A percentile compares a stretch with the other conserved stretches of the same genome.
Evolutionary conservation across 92 coral and sea anemone genomes (phyloP).

Genomic region (Umimayanthus kanabou): DNA sequence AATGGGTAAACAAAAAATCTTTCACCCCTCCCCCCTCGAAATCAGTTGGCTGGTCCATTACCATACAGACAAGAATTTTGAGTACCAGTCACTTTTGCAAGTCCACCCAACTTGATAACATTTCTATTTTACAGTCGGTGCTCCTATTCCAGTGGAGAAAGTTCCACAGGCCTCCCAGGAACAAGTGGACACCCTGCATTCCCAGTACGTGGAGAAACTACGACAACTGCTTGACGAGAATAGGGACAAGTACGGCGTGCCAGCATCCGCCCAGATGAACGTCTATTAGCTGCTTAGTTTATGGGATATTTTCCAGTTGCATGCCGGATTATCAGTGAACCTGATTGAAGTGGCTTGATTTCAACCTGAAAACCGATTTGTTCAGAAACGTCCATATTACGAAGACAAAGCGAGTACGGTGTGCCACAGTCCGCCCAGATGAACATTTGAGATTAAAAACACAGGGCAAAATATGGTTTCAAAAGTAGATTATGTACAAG

Average conservation of each 20-base stretch:
- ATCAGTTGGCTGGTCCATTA: not conserved
- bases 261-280: slow-evolving; percentile 56
- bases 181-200: slow-evolving; percentile 71
- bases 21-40: no score
- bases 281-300: slow-evolving; percentile 35
- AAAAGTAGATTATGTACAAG: no score
- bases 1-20: no score
- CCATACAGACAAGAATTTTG: not conserved
- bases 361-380: no score
- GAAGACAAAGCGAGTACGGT: no score
- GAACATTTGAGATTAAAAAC: no score
- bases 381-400: no score
- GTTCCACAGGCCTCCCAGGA: slow-evolving; percentile 63
- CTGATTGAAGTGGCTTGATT: no score
- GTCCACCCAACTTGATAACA: not conserved
- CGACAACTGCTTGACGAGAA: slow-evolving; percentile 70
- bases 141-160: slow-evolving; percentile 78
- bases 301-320: not conserved
- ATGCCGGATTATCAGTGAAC: no score
- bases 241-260: slow-evolving; percentile 70
- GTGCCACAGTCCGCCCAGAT: no score
- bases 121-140: slow-evolving; percentile 67
- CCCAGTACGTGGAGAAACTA: slow-evolving; percentile 59
- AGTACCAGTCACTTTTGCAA: not conserved
- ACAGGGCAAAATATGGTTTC: no score